Evolutionary conservation across 2,113 vertebrate species (phyloP), one percentile per base, ranked within the genome.

Genomic region (Heterotilapia buettikoferi): DNA sequence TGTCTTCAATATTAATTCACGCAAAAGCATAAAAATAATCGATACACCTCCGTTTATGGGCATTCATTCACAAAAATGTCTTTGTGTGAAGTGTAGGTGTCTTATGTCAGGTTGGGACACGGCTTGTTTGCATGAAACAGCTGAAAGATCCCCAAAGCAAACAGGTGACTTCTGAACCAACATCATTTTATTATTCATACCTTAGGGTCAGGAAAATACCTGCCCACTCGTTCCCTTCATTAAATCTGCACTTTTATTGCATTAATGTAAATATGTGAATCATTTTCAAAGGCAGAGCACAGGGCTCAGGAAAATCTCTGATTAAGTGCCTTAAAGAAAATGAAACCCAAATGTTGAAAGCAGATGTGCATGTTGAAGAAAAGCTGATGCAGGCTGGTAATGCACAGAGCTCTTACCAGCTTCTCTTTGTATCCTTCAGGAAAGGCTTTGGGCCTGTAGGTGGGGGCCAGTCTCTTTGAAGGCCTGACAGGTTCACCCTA

Each of bases 311-410:
- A 80, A 26, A 80, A 56, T 73, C 26, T 66, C 36, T 73, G n/a
- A 81, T 85, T n/a, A 89, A 83, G 54, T 80, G 43, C 81, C 83
- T 76, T 29, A 78, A 68, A 89, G 16, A n/a, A 66, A 84, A 90
- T 38, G 2, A 52, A n/a, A 86, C 43, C 16, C 68, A 91, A 57
- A 84, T 80, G 83, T 89, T 29, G 14, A 7, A 59, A 82, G 53
- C 66, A 63, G 29, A 84, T 84, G 73, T 84, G 79, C 19, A 66
- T 33, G 63, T 81, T 84, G 80, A 71, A 68, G 53, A 84, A 88
- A 91, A 88, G 88, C 81, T 86, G 81, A 61, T 76, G 52, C 33
- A 86, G 50, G 36, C 12, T 24, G 80, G 40, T 12, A 18, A 50
- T 68, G 12, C 57, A 57, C 19, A 52, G 76, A 56, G 71, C 47